phyloP scores from a whole-genome alignment of 2,888 invertebrate species.

The Meghimatium bilineatum region DNA sequence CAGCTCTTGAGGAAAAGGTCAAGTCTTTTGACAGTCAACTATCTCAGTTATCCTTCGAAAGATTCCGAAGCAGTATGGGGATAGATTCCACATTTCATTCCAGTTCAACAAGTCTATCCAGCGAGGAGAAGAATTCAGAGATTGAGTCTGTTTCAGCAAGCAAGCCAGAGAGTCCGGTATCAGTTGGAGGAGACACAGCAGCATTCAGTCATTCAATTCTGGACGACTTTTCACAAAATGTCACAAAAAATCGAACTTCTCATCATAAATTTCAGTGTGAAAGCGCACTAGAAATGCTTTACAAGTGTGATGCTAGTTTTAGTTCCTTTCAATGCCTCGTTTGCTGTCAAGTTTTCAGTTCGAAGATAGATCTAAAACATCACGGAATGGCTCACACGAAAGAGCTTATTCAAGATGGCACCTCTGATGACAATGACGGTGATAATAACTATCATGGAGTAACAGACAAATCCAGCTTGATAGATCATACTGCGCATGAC shows the following conservation, averaged over 20 bases:
- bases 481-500: too few relatives aligned
- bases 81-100: constrained; percentile 47
- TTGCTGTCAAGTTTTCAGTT: constrained; percentile 95
- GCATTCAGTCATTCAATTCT: constrained; percentile 34
- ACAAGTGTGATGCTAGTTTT: constrained; percentile 89
- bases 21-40: constrained; percentile 81
- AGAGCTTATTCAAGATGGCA: background rate
- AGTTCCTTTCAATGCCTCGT: constrained; percentile 96
- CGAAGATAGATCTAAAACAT: constrained; percentile 99
- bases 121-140: constrained; percentile 51
- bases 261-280: constrained; percentile 98
- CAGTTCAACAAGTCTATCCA: constrained; percentile 41
- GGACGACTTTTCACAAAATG: background rate
- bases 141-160: background rate
- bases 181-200: background rate
- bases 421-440: background rate
- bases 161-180: background rate
- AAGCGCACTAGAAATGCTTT: constrained; percentile 91
- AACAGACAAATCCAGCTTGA: background rate
- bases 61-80: constrained; percentile 55
- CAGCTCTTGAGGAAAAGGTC: constrained; percentile 87
- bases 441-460: background rate
- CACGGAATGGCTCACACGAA: constrained; percentile 95
- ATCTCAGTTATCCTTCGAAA: constrained; percentile 58
- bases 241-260: constrained; percentile 82